Base-by-base conservation (phyloP, 2,797 vertebrate genomes). In the Sebastes diploproa region DNA sequence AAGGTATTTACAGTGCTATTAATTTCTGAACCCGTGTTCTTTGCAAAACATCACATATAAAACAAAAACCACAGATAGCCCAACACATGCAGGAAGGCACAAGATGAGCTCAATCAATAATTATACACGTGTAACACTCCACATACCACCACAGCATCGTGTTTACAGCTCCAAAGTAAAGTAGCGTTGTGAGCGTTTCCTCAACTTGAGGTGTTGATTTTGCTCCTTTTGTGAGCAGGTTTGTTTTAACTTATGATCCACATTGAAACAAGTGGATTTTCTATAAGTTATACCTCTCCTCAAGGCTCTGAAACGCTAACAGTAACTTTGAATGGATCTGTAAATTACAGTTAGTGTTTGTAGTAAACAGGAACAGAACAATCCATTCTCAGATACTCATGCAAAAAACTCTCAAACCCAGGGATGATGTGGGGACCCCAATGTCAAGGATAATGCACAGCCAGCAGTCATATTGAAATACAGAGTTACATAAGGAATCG, bases 61-160 rank as follows among this genome's bases (percentile, higher is more conserved):
- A 62, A 73, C 30, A 36, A 36, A 71, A 60, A 64, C 0, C 74
- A 83, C 22, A 75, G 9, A 66, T 8, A 58, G 60, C 29, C 58
- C 22, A 71, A 75, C 27, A 34, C 91, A 91, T 92, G 92, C 94
- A 92, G 83, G 77, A 34, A 62, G 63, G 46, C 56, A 73, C 34
- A 77, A 64, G 23, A 76, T 32, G 62, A 50, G 25, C 42, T 66
- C 80, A 77, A 72, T 64, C 36, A 79, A 66, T 56, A 69, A 34
- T 30, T 60, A 65, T 76, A 68, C 72, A 81, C 6, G 32, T 23
- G 29, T 29, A 62, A 52, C 63, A 66, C 56, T 54, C 5, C 56
- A 71, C 70, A 78, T 30, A 54, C 30, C 50, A 70, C 3, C 46
- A 80, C 36, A 38, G 38, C 59, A 10, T 30, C 69, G 77, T 78